Base-by-base conservation (phyloP, 2,113 vertebrate species). In the Coptodon rendalli region DNA sequence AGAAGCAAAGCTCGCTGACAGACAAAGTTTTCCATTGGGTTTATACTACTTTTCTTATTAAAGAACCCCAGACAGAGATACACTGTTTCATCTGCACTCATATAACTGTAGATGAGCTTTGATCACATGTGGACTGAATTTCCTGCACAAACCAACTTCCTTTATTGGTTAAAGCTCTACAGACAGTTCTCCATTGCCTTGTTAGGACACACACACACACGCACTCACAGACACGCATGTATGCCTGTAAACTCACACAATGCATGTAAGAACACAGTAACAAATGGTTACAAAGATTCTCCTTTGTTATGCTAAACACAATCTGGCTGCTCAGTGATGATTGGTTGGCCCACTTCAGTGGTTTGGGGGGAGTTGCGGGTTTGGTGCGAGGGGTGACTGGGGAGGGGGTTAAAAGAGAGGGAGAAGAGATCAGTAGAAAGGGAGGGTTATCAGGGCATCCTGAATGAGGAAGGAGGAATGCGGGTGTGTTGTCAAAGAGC, bases 221-320 rank as follows among this genome's bases (percentile, higher is more conserved):
- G 38, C 57, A 61, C 86, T 89, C 89, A 90, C 89, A 87, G 87
- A 83, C 81, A 86, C 83, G 48, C 13, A 36, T 54, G 53, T 53
- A 19, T 53, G 53, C 61, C 29, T 54, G 40, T 85, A 56, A 85
- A 76, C 78, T 61, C 52, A 71, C 19, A 24, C 81, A 40, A 80
- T 27, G 48, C 40, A 17, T 80, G 86, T 87, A 68, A 94, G 85
- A 81, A 90, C 84, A 89, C 85, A 83, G 66, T 89, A 87, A 82
- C 89, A 86, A 92, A 84, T 84, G 84, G 87, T 43, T 80, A 50
- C 90, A 87, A 83, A 88, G 83, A 87, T 86, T 88, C 82, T 54
- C 82, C 84, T 96, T 97, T 96, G 95, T 96, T 82, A 96, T 96
- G 96, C 88, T 94, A 96, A 96, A 93, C 86, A 84, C 92, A 80